Conservation (phyloP, 1,140 invertebrate genomes). For the Apis cerana region DNA sequence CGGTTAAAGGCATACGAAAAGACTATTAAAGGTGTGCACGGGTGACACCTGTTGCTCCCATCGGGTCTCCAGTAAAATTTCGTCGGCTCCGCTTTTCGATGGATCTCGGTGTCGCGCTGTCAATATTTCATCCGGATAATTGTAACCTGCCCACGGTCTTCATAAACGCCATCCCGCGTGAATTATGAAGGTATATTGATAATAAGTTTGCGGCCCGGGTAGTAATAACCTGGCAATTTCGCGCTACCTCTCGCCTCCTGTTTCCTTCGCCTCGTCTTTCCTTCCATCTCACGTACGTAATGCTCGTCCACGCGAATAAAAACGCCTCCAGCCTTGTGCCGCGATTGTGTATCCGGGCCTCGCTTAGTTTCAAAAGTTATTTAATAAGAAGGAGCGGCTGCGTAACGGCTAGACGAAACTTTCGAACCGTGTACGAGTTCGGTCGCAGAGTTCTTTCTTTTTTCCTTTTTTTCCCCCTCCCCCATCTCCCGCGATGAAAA, state of each 20-base stretch:
- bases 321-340: neutral
- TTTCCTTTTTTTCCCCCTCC: neutral
- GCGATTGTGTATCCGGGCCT: neutral
- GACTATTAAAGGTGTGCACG: slow-evolving; percentile 4
- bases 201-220: neutral
- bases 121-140: slow-evolving; percentile 9
- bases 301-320: neutral
- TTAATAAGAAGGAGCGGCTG: slow-evolving; percentile 31
- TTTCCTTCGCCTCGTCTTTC: too few relatives aligned
- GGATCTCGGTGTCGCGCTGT: neutral
- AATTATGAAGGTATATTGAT: slow-evolving; percentile 1
- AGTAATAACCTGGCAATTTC: neutral
- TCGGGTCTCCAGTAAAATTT: neutral
- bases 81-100: neutral
- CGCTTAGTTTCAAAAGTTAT: slow-evolving; percentile 33
- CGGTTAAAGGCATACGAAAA: neutral
- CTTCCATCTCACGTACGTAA: neutral
- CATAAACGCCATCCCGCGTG: neutral
- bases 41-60: slow-evolving; percentile 47
- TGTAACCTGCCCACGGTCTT: neutral
- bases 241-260: too few relatives aligned
- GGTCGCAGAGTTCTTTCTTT: neutral
- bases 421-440: neutral
- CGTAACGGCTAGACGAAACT: slow-evolving; percentile 6
- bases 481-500: neutral